These are phyloP conservation scores for Lathamus discolor DNA, from an alignment of 2,113 vertebrate genomes.

Conservation along the genomic window DNA sequence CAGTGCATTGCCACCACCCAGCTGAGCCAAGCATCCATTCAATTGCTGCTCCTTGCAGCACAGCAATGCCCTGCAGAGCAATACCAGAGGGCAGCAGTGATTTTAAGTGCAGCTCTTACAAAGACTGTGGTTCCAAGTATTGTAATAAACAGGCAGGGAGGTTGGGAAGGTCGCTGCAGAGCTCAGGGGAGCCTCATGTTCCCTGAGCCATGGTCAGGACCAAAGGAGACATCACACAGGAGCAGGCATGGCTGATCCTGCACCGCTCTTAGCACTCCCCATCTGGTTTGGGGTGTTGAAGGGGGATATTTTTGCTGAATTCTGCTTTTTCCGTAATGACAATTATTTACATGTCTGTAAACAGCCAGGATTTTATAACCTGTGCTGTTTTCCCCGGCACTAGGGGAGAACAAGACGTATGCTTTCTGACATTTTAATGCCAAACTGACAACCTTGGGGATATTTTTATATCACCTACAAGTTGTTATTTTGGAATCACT, in stretches of 20 bases:
- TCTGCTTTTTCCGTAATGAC: background rate
- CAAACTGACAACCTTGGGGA: slow-evolving; percentile 29
- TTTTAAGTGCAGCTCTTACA: background rate
- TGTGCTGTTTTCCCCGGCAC: background rate
- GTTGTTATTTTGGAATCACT: background rate
- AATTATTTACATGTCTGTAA: slow-evolving; percentile 1
- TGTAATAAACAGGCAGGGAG: background rate
- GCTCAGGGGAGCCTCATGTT: background rate
- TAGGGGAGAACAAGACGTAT: slow-evolving; percentile 29
- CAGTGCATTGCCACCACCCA: background rate
- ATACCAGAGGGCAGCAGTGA: background rate
- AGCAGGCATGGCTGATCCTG: background rate
- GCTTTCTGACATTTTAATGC: slow-evolving; percentile 48
- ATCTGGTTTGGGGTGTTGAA: rapidly evolving
- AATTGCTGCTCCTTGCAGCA: background rate
- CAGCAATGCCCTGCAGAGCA: background rate
- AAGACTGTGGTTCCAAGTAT: background rate
- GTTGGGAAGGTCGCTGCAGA: background rate
- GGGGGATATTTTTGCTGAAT: background rate
- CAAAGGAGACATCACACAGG: background rate
- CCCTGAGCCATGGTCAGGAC: rapidly evolving
- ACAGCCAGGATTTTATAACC: background rate
- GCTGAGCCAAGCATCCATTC: rapidly evolving
- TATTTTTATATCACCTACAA: slow-evolving; percentile 34
- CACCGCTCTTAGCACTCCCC: background rate